Base-by-base conservation (phyloP, 30 jellyfish, hydroid and myxozoan species). In the Aurelia coerulea region DNA sequence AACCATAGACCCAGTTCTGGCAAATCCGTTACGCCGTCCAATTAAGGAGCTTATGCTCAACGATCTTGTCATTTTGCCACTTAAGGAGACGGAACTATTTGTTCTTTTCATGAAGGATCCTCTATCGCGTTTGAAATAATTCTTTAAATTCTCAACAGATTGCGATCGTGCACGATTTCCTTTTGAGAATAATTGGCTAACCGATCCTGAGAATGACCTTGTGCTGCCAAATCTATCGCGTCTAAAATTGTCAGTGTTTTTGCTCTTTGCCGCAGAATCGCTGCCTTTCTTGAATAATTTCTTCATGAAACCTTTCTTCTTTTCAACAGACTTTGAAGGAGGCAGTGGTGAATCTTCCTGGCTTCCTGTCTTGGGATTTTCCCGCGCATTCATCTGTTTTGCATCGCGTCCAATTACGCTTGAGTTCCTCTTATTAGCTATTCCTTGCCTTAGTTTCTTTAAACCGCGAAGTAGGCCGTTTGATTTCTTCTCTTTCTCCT, bases 101-200 rank as follows among this genome's bases (percentile, higher is more conserved):
- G 86, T 32, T 34, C 96, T 15, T 63, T 83, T 83, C 64, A 83
- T 83, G 49, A 58, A 58, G 8, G 80, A 31, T 15, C 70, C 92
- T 54, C 76, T 46, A 1, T 67, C 85, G 60, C 96, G 82, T 14
- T 85, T 79, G 73, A 78, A 68, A 33, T 32, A 73, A 49, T 73
- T 65, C 78, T 80, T 81, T 62, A 88, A 58, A 32, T 78, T 74
- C 65, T 88, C 96, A 34, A 88, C 90, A 9, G 96, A 88, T 75
- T 80, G 96, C 5, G 91, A 68, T 52, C 96, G 96, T 1, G 91
- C 88, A 2, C 96, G 91, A 32, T 68, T 76, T 10, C 94, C 88
- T 29, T 82, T 81, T 52, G 91, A 58, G 59, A 74, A 69, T 10
- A 88, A 60, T 58, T 78, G 89, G 37, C 96, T 73, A 32, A 87